These are phyloP conservation scores for Zelleria hepariella DNA, from an alignment of 2,888 invertebrate species.

Conservation along the genomic window DNA sequence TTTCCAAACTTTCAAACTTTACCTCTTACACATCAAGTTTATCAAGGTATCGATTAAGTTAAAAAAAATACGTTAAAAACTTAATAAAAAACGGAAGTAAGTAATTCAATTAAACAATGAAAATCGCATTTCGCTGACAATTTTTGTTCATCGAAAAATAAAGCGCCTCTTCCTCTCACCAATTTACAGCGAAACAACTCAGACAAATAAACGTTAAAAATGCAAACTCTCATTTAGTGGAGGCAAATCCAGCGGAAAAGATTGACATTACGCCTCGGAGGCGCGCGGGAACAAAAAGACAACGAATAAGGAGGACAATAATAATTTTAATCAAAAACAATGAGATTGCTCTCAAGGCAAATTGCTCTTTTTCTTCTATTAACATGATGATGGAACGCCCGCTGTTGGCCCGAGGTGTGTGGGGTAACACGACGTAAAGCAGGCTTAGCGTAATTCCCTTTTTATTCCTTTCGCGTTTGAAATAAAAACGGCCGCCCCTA, in stretches of 20 bases:
- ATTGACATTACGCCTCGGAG: slow-evolving; percentile 16
- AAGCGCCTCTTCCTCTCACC: too few species aligned
- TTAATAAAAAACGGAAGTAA: too few species aligned
- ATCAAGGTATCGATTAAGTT: too few species aligned
- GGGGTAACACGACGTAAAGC: slow-evolving; percentile 27
- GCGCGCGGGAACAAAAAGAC: slow-evolving; percentile 20
- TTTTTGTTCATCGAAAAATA: too few species aligned
- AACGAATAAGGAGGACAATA: slow-evolving; percentile 44
- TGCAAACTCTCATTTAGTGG: background rate
- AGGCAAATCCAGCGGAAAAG: slow-evolving; percentile 3
- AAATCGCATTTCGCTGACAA: too few species aligned
- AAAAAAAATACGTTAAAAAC: too few species aligned
- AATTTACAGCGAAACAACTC: too few species aligned
- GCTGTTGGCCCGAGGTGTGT: background rate
- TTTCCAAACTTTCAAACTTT: too few species aligned
- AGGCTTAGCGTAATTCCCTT: slow-evolving; percentile 36
- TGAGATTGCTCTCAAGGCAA: slow-evolving; percentile 56
- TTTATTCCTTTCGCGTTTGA: slow-evolving; percentile 33
- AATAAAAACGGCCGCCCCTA: slow-evolving; percentile 10
- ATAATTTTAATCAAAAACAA: slow-evolving; percentile 68
- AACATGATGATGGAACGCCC: slow-evolving; percentile 46
- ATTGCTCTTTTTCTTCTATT: slow-evolving; percentile 55
- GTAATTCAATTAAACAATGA: too few species aligned
- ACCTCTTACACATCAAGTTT: too few species aligned
- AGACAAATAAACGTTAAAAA: background rate